Evolutionary conservation across 2,888 invertebrate species (phyloP), one percentile per base, ranked within the genome.

Genomic region (Heliconius hortense): DNA sequence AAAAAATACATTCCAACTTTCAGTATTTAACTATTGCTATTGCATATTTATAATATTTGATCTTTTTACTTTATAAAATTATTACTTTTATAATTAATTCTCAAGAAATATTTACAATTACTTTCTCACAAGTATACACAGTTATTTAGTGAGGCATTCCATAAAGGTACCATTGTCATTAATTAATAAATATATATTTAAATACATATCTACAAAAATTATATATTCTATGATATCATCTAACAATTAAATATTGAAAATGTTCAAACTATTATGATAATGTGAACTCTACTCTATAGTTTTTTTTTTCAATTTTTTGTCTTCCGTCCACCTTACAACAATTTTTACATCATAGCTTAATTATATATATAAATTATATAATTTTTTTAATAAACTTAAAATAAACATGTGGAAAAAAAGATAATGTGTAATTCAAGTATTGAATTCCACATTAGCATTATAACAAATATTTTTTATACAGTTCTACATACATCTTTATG

Each of bases 1-100:
- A 60, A 68, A 66, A 73, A 67, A 53, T 63, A 79, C 80, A 80
- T 80, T 80, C 80, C 80, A 80, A 78, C 77, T 77, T 77, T 76
- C 73, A 76, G 78, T 79, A 77, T 78, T 79, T 73, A 68, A 73
- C 64, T 70, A 60, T 71, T 79, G 74, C 74, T 77, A 76, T 79
- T 74, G 77, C 72, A 77, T 76, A 59, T 74, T 62, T 70, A 39
- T 21, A 35, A 68, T 11, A 64, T 71, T 35, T 73, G 74, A 59
- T 72, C 48, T 67, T 18, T 43, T 68, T 21, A 39, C 43, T 39
- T 35, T 15, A 48, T 24, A 8, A 43, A 66, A 66, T 43, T 1
- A 59, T 48, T 18, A 18, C n/a, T 60, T 64, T 43, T 71, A 74
- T 59, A 26, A 63, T 59, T 24, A 1, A 35, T 31, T 35, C 35